These are phyloP conservation scores for Psittacula echo DNA, from an alignment of 2,797 vertebrate genomes.

Conservation along the genomic window DNA sequence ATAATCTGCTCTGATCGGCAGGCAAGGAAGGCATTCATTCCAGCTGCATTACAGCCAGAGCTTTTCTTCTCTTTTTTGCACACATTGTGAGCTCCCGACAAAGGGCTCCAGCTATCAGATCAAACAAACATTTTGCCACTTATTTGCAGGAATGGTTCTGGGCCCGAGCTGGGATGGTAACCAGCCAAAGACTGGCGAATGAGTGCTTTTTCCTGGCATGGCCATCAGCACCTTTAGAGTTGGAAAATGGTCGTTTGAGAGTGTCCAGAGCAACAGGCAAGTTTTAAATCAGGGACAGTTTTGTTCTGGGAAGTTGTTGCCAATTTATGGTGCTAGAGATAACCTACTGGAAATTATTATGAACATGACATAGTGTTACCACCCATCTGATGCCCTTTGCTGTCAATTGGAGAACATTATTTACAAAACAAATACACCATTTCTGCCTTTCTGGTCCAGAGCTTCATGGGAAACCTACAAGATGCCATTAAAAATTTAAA, in stretches of 20 bases:
- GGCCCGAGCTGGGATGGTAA: neutral
- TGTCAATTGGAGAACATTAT: neutral
- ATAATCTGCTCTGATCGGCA: constrained; percentile 48
- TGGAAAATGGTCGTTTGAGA: neutral
- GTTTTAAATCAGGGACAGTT: accelerated
- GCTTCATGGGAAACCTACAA: neutral
- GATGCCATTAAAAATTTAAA: neutral
- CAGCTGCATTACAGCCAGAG: constrained; percentile 29
- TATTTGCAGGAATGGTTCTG: constrained; percentile 22
- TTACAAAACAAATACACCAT: neutral
- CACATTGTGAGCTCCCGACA: neutral
- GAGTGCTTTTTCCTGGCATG: neutral
- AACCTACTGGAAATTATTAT: neutral
- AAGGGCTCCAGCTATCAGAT: constrained; percentile 46
- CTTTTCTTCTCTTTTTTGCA: constrained; percentile 37
- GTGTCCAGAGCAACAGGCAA: neutral
- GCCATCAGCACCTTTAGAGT: neutral
- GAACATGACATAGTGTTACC: neutral
- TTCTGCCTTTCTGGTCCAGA: neutral
- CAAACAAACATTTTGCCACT: constrained; percentile 66
- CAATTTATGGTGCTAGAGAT: neutral
- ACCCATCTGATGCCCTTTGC: neutral
- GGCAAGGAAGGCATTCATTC: constrained; percentile 48
- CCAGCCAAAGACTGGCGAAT: neutral
- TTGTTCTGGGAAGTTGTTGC: neutral